Conservation (phyloP, 2,888 invertebrate species). For the Melieria picta region DNA sequence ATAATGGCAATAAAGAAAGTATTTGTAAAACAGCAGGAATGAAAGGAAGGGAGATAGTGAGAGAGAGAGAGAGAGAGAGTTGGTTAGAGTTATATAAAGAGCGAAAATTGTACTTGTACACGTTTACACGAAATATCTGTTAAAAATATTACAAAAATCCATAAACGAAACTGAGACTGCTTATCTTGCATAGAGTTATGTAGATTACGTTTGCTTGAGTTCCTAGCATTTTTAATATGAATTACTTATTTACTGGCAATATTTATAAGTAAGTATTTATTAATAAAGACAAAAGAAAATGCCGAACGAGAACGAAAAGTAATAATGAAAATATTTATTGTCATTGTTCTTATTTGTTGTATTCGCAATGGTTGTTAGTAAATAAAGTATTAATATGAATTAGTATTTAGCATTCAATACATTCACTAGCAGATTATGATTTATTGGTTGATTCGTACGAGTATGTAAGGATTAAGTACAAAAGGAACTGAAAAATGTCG, state of each 20-base stretch:
- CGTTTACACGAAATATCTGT: slow-evolving; percentile 37
- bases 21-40: not conserved
- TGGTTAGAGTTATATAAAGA: slow-evolving; percentile 10
- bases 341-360: slow-evolving; percentile 27
- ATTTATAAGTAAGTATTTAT: slow-evolving; percentile 9
- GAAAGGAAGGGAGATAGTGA: slow-evolving; percentile 4
- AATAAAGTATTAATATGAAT: slow-evolving; percentile 45
- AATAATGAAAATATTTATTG: slow-evolving; percentile 27
- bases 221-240: not conserved
- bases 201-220: not conserved
- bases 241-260: not conserved
- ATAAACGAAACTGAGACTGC: slow-evolving; percentile 37
- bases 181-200: slow-evolving; percentile 4
- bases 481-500: not conserved
- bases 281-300: slow-evolving; percentile 43
- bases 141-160: not conserved
- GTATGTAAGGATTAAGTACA: slow-evolving; percentile 1
- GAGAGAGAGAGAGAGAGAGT: slow-evolving; percentile 23
- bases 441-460: slow-evolving; percentile 36
- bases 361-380: slow-evolving; percentile 28
- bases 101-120: slow-evolving; percentile 28
- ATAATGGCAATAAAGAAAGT: slow-evolving; percentile 1
- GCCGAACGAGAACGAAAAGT: slow-evolving; percentile 29
- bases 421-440: slow-evolving; percentile 66
- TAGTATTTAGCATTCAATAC: slow-evolving; percentile 66